Base-by-base conservation (phyloP, 2,888 invertebrate species). In the Morpho achilles region DNA sequence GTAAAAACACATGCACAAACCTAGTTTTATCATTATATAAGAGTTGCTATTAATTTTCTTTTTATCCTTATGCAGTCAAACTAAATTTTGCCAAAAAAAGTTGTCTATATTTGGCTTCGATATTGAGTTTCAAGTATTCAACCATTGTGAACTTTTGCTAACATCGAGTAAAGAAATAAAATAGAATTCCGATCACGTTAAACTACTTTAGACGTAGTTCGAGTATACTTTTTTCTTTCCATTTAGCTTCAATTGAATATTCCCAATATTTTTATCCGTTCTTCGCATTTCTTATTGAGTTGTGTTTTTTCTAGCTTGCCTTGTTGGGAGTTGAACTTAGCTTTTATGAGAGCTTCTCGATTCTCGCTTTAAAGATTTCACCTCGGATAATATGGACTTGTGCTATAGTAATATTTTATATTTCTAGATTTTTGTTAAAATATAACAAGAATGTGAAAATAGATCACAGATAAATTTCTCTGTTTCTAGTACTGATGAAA, bases 151-250 rank as follows among this genome's bases (percentile, higher is more conserved):
- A 52, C 53, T 41, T 51, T 52, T 45, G 41, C 55, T 22, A 45
- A 50, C 44, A 46, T 57, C 39, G 32, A 47, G 47, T 47, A 1
- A 23, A 44, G 32, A 50, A 53, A 47, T 9, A 55, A 52, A 58
- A 42, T 53, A 62, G 60, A 59, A 68, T 78, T 79, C 76, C 60
- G 68, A 74, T 74, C 79, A 74, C 76, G 75, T 62, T 54, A 62
- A 59, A 59, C 65, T 70, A 69, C 70, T 77, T 73, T 70, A 65
- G 64, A 60, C 63, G 68, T 68, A 65, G 68, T 68, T 62, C 60
- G 69, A 50, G 41, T 41, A 48, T 23, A n/a, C 41, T 23, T 46
- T 55, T 56, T 56, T 50, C 45, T 61, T 58, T 50, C 46, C 53
- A n/a, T 45, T 48, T 39, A 41, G 42, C 40, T 45, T 23, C 56